Evolutionary conservation across 2,113 vertebrate genomes (phyloP), one percentile per base, ranked within the genome.

Genomic region (Ginglymostoma cirratum): DNA sequence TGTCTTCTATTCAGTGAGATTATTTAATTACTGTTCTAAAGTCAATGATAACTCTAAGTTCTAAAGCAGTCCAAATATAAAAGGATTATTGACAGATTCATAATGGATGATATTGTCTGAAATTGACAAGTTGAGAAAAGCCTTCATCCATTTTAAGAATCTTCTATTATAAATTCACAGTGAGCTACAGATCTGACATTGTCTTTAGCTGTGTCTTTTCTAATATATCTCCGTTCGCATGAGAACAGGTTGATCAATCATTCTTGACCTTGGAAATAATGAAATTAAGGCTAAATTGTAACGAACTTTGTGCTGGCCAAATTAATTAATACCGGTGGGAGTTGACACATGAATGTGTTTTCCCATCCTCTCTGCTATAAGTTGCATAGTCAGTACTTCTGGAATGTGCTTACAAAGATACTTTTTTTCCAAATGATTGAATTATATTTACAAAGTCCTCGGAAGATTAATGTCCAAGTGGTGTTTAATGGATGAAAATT

Each of bases 261-360:
- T 52, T 95, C 42, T 52, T 95, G 94, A 48, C 24, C 45, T 12
- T 76, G 45, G 69, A 95, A 95, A 95, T 95, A 72, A 95, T 45
- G 38, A 94, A 45, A 10, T 38, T 69, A 94, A 45, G 45, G 92
- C 34, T 66, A 69, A 94, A 94, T 67, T 52, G 69, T 52, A 42
- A 94, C 52, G 69, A 95, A 72, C 94, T 76, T 72, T 15, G 38
- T 45, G 67, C 23, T 76, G 69, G 42, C 24, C 19, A 8, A 95
- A 45, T 95, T 76, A 72, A 95, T 76, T 95, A 76, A 95, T 70
- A 70, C 93, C 67, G 76, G 12, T 30, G 69, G 69, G 94, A 95
- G 42, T 72, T 70, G 94, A 10, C 94, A 95, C 52, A 30, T 48
- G 52, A 69, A 76, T 95, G 21, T 19, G 76, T 76, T 72, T 48